Conservation (phyloP, 2,888 invertebrate genomes). For the Notodonta ziczac region DNA sequence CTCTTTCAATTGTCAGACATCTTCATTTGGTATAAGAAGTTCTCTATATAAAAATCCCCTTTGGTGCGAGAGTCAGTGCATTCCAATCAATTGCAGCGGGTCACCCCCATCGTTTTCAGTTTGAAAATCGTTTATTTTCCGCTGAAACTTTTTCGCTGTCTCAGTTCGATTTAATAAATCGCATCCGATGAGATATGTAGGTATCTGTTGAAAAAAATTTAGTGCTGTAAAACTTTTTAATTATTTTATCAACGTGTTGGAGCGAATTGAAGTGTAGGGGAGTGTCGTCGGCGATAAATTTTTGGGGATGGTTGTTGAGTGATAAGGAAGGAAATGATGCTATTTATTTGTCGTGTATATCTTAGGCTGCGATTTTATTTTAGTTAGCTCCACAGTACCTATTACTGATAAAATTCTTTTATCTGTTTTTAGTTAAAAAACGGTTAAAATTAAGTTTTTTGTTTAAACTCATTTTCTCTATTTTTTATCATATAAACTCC, state of each 20-base stretch:
- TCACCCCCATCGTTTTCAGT: constrained; percentile 1
- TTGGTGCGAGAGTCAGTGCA: constrained; percentile 9
- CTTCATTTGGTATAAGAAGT: constrained; percentile 12
- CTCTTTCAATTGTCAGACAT: constrained; percentile 17
- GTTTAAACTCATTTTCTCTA: too few relatives aligned
- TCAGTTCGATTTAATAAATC: constrained; percentile 20
- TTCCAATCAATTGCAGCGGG: constrained; percentile 13
- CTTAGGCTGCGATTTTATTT: too few relatives aligned
- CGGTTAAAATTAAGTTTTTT: too few relatives aligned
- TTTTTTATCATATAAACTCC: too few relatives aligned
- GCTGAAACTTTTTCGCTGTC: constrained; percentile 20
- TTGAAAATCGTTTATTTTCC: constrained; percentile 12
- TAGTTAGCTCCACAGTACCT: too few relatives aligned
- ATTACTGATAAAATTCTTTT: too few relatives aligned
- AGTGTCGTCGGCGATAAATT: neutral
- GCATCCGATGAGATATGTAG: constrained; percentile 19
- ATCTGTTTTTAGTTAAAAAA: too few relatives aligned
- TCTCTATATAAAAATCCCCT: constrained; percentile 4
- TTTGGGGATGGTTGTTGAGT: too few relatives aligned
- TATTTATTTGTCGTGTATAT: too few relatives aligned
- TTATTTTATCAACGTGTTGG: neutral
- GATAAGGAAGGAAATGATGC: too few relatives aligned
- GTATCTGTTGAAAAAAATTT: constrained; percentile 5
- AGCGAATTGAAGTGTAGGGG: neutral
- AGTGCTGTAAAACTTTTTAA: constrained; percentile 5